Evolutionary conservation across 2,888 invertebrate genomes (phyloP).

Genomic region (Diploptera punctata): DNA sequence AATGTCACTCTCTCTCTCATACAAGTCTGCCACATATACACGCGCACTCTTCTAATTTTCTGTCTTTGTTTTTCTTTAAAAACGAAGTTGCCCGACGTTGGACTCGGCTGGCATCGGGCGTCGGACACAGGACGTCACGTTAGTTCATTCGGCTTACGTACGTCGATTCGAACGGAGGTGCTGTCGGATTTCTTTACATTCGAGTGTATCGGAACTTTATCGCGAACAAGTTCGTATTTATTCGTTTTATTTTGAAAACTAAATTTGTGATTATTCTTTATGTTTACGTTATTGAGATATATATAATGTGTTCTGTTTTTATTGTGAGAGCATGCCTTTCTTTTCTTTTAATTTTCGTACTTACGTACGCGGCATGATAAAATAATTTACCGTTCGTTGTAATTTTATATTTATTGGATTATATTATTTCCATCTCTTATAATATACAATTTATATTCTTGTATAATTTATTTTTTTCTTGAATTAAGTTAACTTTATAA

Average conservation of each 20-base stretch:
- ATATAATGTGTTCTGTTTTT: background rate
- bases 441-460: too few species aligned
- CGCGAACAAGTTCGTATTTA: conserved; percentile 12
- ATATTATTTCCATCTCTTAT: too few species aligned
- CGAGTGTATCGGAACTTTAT: background rate
- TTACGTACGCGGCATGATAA: conserved; percentile 3
- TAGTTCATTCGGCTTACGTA: conserved; percentile 21
- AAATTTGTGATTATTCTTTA: background rate
- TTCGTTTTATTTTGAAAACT: background rate
- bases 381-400: too few species aligned
- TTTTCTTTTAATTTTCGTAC: background rate
- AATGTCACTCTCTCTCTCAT: too few species aligned
- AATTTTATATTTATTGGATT: too few species aligned
- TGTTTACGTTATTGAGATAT: background rate
- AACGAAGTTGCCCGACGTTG: background rate
- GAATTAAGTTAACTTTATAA: too few species aligned
- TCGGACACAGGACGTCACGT: background rate
- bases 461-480: too few species aligned
- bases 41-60: background rate
- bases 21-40: background rate
- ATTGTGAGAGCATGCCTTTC: conserved; percentile 1
- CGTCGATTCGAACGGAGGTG: conserved; percentile 21
- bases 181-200: background rate
- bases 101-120: background rate
- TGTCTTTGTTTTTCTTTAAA: background rate